Evolutionary conservation across 2,797 vertebrate species (phyloP), one percentile per base, ranked within the genome.

Genomic region (Danio aesculapii): DNA sequence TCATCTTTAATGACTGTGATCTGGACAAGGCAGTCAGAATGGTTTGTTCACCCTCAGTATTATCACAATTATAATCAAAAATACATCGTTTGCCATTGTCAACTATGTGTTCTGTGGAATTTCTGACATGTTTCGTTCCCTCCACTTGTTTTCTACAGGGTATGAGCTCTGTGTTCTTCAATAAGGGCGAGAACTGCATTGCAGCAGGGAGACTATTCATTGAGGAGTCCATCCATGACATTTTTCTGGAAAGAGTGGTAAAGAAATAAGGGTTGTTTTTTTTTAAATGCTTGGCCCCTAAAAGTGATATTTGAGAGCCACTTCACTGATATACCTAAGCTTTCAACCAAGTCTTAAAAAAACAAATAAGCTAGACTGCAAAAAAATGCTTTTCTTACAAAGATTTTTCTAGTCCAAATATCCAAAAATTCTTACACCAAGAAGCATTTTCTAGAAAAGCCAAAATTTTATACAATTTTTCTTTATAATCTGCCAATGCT

Each of bases 131-230:
- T 55, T 39, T 16, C 39, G 14, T 50, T 30, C 43, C 44, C 7
- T 77, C 19, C 46, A 57, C 19, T 30, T 30, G 30, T 30, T 64
- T 8, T 81, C 52, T 83, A 53, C 84, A 97, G 96, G 96, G 96
- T 0, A 95, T 97, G 96, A 95, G 95, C 83, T 93, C 96, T 0
- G 96, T 97, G 74, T 97, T 97, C 90, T 97, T 97, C 89, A 97
- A 97, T 88, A 97, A 97, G 83, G 96, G 96, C 4, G 96, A 97
- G 90, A 97, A 97, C 90, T 97, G 96, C 89, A 97, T 97, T 0
- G 96, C 96, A 0, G 96, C 96, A 0, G 96, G 96, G 1, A 89
- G 96, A 55, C 93, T 97, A 11, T 97, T 97, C 71, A 83, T 97
- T 39, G 96, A 97, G 75, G 93, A 96, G 39, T 87, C 88, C 5